A percentile compares a stretch with the other conserved stretches of the same genome.
These are phyloP conservation scores for Altica lythri DNA, from an alignment of 2,888 invertebrate species.

Conservation along the genomic window DNA sequence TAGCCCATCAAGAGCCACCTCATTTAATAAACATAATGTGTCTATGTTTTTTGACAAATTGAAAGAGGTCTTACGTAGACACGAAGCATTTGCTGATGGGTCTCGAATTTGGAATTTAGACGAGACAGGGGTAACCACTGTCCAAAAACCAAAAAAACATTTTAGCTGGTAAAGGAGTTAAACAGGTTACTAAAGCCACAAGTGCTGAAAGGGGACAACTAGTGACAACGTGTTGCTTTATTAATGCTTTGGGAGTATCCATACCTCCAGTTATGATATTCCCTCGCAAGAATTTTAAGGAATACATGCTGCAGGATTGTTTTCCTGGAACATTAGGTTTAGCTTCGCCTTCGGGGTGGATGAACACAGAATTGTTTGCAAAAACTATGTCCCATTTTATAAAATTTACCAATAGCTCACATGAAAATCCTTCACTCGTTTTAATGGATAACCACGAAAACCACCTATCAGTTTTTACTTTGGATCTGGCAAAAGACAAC, in stretches of 20 bases:
- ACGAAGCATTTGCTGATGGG: too few relatives aligned
- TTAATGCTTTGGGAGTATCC: neutral
- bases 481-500: too few relatives aligned
- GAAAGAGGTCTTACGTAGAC: too few relatives aligned
- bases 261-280: neutral
- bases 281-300: constrained; percentile 1
- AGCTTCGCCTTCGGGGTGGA: constrained; percentile 18
- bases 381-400: too few relatives aligned
- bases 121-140: neutral
- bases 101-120: neutral
- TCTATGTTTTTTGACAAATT: too few relatives aligned
- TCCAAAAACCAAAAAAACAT: neutral
- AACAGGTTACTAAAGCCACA: neutral
- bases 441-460: too few relatives aligned
- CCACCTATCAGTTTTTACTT: too few relatives aligned
- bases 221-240: constrained; percentile 1
- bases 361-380: constrained; percentile 21
- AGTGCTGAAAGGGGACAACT: constrained; percentile 6
- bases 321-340: constrained; percentile 47
- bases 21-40: too few relatives aligned
- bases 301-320: neutral
- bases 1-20: too few relatives aligned
- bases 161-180: neutral
- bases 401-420: too few relatives aligned
- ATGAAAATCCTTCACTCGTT: too few relatives aligned